These are phyloP conservation scores for Oophaga sylvatica DNA, from an alignment of 2,797 vertebrate genomes.

Conservation along the genomic window DNA sequence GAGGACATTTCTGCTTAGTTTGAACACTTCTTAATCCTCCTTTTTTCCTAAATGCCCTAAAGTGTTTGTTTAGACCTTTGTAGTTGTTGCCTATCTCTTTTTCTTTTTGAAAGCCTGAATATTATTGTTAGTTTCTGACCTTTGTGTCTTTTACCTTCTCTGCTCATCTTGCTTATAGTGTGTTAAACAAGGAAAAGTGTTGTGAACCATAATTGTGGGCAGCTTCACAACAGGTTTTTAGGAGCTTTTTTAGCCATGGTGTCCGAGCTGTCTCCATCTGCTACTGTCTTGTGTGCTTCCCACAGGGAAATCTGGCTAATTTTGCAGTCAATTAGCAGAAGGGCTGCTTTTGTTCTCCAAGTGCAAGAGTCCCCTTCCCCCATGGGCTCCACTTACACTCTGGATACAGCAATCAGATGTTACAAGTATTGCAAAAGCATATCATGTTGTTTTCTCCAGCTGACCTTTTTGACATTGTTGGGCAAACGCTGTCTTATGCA, in stretches of 20 bases:
- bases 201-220: constrained; percentile 89
- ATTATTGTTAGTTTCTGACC: constrained; percentile 72
- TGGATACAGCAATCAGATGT: constrained; percentile 76
- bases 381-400: constrained; percentile 83
- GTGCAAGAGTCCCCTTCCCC: constrained; percentile 70
- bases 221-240: constrained; percentile 88
- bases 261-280: constrained; percentile 93
- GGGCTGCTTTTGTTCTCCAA: constrained; percentile 93
- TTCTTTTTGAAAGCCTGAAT: constrained; percentile 37
- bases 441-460: constrained; percentile 76
- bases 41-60: constrained; percentile 18
- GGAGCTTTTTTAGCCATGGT: constrained; percentile 78
- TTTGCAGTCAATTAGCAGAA: constrained; percentile 99
- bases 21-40: background rate
- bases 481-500: constrained; percentile 80
- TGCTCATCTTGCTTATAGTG: constrained; percentile 77
- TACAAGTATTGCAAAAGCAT: constrained; percentile 77
- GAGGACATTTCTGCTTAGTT: background rate
- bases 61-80: constrained; percentile 33
- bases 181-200: constrained; percentile 87
- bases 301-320: constrained; percentile 89
- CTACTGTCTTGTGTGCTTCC: constrained; percentile 83
- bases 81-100: constrained; percentile 24
- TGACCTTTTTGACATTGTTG: constrained; percentile 91
- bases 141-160: constrained; percentile 73